phyloP scores from a whole-genome alignment of 1,140 invertebrate genomes.

The Arion vulgaris region DNA sequence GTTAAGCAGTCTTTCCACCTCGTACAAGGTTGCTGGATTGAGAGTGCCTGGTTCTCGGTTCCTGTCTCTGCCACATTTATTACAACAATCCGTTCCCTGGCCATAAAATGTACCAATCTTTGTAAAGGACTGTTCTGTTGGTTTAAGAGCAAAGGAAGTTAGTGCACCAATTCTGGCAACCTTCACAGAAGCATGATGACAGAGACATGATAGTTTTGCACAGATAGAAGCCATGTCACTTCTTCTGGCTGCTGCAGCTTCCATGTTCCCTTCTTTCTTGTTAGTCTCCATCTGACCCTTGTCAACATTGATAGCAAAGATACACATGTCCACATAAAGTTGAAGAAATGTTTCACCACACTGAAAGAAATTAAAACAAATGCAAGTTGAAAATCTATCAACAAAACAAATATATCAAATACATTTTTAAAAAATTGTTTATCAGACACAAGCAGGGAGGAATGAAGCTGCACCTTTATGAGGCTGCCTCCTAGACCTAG shows the following conservation, averaged over 20 bases:
- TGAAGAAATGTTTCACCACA: conserved; percentile 58
- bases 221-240: conserved; percentile 56
- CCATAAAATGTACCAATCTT: conserved; percentile 40
- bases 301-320: conserved; percentile 63
- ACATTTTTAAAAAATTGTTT: no score
- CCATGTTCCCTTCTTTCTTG: conserved; percentile 52
- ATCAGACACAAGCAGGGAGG: no score
- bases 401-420: conserved; percentile 15
- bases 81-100: conserved; percentile 44
- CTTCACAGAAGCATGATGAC: conserved; percentile 50
- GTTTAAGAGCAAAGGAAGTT: conserved; percentile 60
- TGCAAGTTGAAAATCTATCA: conserved; percentile 18
- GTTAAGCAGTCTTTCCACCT: conserved; percentile 59
- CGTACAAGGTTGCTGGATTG: conserved; percentile 60
- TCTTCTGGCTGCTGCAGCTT: conserved; percentile 48
- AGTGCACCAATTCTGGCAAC: conserved; percentile 52
- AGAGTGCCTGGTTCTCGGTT: conserved; percentile 44
- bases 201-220: conserved; percentile 53
- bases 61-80: conserved; percentile 45
- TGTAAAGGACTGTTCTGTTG: conserved; percentile 48
- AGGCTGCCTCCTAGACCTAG: no score
- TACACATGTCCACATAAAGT: conserved; percentile 60
- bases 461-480: no score
- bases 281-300: conserved; percentile 58
- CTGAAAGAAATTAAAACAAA: conserved; percentile 48